Conservation (phyloP, 2,888 invertebrate species). For the Liodrosophila aerea region DNA sequence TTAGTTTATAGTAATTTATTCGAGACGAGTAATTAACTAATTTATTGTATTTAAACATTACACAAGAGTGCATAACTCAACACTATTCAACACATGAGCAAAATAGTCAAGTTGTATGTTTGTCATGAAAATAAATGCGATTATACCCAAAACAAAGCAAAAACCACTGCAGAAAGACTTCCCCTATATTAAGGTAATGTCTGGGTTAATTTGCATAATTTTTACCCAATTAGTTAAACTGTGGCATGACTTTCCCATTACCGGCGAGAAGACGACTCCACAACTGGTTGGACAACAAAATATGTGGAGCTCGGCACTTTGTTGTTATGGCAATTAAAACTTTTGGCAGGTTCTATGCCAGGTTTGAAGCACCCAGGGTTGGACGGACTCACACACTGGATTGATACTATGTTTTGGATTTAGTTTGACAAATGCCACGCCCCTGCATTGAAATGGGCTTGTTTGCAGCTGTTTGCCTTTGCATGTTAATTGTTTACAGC, state of each 20-base stretch:
- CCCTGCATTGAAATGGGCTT: constrained; percentile 31
- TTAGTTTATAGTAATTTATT: constrained; percentile 80
- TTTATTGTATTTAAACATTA: constrained; percentile 37
- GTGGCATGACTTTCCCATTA: constrained; percentile 49
- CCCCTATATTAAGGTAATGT: background rate
- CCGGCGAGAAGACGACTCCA: constrained; percentile 4
- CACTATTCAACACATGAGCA: constrained; percentile 28
- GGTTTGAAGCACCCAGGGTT: constrained; percentile 9
- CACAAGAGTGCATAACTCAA: constrained; percentile 22
- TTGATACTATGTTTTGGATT: constrained; percentile 24
- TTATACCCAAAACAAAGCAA: constrained; percentile 20
- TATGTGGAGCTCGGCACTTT: constrained; percentile 46
- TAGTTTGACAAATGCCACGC: constrained; percentile 33
- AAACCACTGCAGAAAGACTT: background rate
- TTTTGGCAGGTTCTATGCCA: constrained; percentile 47
- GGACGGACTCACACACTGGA: constrained; percentile 5
- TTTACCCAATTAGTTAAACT: constrained; percentile 28
- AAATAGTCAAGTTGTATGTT: constrained; percentile 58
- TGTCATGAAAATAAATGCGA: constrained; percentile 58
- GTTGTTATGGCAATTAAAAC: constrained; percentile 51
- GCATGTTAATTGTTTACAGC: constrained; percentile 63
- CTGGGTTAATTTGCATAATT: constrained; percentile 15
- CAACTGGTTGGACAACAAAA: constrained; percentile 46
- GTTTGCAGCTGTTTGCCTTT: constrained; percentile 35
- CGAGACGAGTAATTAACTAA: constrained; percentile 48